Conservation (phyloP, 2,797 vertebrate species). For the Cuniculus paca region DNA sequence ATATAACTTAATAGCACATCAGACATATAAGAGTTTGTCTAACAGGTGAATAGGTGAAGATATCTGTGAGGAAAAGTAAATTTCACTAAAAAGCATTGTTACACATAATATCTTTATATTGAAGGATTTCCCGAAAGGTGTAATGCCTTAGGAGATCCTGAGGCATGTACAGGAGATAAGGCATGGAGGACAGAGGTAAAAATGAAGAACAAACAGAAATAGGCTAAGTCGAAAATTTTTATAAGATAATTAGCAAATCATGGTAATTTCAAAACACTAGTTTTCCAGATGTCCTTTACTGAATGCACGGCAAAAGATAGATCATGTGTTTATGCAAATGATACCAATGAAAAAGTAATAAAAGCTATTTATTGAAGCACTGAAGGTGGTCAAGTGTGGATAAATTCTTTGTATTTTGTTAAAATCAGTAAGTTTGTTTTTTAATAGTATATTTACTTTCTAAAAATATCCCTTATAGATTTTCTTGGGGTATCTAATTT, state of each 20-base stretch:
- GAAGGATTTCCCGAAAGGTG: background rate
- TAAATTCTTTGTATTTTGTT: slow-evolving; percentile 35
- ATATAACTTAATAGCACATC: background rate
- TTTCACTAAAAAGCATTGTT: background rate
- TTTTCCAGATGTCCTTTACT: background rate
- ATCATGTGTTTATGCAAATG: background rate
- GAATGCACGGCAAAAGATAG: background rate
- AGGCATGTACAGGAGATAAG: background rate
- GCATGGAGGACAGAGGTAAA: background rate
- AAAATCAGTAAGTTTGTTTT: background rate
- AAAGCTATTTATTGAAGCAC: background rate
- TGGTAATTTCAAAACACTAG: background rate
- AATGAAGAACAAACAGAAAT: background rate
- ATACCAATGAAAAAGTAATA: background rate
- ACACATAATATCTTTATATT: background rate
- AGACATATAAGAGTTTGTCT: background rate
- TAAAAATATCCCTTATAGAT: background rate
- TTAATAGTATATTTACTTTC: background rate
- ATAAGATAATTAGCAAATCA: background rate
- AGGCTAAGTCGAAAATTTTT: background rate
- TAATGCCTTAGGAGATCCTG: background rate
- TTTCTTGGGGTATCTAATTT: background rate
- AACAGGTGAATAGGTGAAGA: background rate
- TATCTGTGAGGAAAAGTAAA: background rate
- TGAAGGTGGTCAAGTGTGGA: background rate